Evolutionary conservation across 2,888 invertebrate genomes (phyloP).

Genomic region (Crocallis elinguaria): DNA sequence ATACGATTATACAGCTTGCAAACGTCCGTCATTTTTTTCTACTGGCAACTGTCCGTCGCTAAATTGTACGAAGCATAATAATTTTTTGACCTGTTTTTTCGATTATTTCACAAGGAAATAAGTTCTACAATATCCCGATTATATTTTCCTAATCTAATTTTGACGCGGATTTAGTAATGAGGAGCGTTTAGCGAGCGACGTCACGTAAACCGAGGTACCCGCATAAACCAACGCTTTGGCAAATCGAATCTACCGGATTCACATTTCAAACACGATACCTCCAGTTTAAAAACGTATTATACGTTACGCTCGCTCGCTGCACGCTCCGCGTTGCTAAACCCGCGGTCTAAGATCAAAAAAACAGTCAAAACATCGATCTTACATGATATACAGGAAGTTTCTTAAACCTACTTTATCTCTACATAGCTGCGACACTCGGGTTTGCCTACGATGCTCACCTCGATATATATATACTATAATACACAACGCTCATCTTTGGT

Average conservation of each 20-base stretch:
- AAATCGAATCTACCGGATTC: too few species aligned
- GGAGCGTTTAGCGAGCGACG: too few species aligned
- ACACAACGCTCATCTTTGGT: conserved; percentile 63
- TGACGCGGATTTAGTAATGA: background rate
- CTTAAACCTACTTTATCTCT: conserved; percentile 44
- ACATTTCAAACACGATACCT: too few species aligned
- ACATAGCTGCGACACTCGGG: conserved; percentile 53
- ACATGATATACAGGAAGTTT: conserved; percentile 31
- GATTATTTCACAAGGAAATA: conserved; percentile 3
- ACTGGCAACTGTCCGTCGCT: too few species aligned
- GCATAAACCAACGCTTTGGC: too few species aligned
- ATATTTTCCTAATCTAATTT: conserved; percentile 20
- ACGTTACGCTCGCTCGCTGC: background rate
- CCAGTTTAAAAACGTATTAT: too few species aligned
- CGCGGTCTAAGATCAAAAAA: conserved; percentile 29
- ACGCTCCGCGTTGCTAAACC: background rate
- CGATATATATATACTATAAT: conserved; percentile 45
- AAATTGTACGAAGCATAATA: conserved; percentile 14
- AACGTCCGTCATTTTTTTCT: too few species aligned
- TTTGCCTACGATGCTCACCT: conserved; percentile 47
- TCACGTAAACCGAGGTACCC: too few species aligned
- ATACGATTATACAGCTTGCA: too few species aligned
- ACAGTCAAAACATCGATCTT: conserved; percentile 37
- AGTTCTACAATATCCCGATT: conserved; percentile 10
- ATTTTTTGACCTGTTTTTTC: conserved; percentile 2